Percentiles rank a stretch among this genome's conserved stretches.
Evolutionary conservation across 2,113 vertebrate genomes (phyloP).

Genomic region (Hyperopisus bebe): DNA sequence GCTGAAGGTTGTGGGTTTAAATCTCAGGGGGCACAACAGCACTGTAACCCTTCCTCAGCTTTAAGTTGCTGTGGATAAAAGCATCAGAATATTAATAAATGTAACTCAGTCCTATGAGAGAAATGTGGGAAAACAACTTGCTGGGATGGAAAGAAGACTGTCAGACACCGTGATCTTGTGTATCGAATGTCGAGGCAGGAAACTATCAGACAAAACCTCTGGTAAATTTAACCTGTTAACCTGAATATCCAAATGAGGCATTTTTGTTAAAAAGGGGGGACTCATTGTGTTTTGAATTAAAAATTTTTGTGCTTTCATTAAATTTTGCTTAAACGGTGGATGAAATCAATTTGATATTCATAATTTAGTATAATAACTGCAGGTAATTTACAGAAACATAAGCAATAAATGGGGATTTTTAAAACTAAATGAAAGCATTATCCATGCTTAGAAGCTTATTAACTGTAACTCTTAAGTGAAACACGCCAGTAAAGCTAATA

Average conservation of each 20-base stretch:
- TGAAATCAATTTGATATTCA: slow-evolving; percentile 59
- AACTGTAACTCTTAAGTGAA: background rate
- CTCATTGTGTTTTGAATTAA: background rate
- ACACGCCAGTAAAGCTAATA: background rate
- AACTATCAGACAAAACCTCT: background rate
- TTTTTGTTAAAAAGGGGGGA: background rate
- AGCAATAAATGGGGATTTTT: background rate
- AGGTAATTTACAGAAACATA: slow-evolving; percentile 49
- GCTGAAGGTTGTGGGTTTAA: background rate
- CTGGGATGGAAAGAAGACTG: background rate
- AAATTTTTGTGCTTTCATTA: slow-evolving; percentile 24
- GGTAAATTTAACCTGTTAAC: background rate
- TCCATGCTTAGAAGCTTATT: background rate
- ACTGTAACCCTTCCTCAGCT: background rate
- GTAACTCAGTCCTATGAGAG: background rate
- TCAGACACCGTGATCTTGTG: background rate
- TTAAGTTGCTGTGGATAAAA: background rate
- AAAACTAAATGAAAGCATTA: background rate
- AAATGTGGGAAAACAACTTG: background rate
- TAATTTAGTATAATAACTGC: slow-evolving; percentile 62
- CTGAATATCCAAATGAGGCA: background rate
- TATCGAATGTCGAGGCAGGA: background rate
- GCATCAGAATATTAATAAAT: background rate
- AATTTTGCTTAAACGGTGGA: slow-evolving; percentile 37
- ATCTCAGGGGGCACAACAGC: background rate